Base-by-base conservation (phyloP, 2,888 invertebrate species). In the Sturmia bella region DNA sequence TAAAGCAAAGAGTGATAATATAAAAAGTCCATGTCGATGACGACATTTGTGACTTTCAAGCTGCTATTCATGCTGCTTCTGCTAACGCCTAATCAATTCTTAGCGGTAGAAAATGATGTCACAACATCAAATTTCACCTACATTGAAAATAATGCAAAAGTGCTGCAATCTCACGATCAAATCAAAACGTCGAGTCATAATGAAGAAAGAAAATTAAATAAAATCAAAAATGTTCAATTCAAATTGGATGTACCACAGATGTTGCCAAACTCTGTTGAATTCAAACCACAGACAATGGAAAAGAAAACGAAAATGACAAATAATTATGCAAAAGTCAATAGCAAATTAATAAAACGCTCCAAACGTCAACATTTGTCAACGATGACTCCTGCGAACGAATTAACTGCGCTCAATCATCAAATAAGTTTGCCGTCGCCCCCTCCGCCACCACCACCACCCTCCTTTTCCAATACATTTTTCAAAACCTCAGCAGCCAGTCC, bases 371-470 rank as follows among this genome's bases (percentile, higher is more conserved):
- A 80, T 57, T 41, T 27, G 52, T 68, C 73, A 52, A 39, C 50
- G 3, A 17, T 57, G 39, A 52, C 21, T 15, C 41, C 57, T 24
- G 13, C 21, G 12, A 52, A 64, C 48, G 68, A 78, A 45, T 50
- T 80, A 57, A 73, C 69, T 45, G 80, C 74, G 19, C 19, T 78
- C 43, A 75, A 59, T 72, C 87, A 88, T 68, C 86, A 88, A 70
- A 85, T 88, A 64, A 86, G 86, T 21, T 69, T 89, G 74, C 89
- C 89, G 11, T 84, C 90, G 45, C 48, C 89, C 69, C 89, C 89
- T 3, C 85, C 88, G 11, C 89, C 89, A 27, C 88, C 89, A 32
- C 87, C 88, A 3, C 87, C 88, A 45, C 85, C 32, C 5, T 9
- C 89, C 0, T 87, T 88, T 54, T 85, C 88, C 0, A 84, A 85